Base-by-base conservation (phyloP, 2,797 vertebrate genomes). In the Falco cherrug region DNA sequence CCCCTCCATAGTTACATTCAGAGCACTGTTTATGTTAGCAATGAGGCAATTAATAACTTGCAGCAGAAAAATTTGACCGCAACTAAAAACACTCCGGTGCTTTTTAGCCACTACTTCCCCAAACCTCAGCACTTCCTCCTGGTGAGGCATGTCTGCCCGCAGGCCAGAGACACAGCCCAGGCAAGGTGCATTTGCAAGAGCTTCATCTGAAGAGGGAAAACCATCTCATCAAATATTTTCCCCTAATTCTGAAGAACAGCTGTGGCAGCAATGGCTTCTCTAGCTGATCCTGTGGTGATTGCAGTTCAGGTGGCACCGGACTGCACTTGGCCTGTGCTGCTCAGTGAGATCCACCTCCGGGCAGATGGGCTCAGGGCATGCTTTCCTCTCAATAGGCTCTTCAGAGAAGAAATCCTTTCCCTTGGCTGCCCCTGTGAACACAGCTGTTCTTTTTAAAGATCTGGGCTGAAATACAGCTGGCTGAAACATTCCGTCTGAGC, bases 71-170 rank as follows among this genome's bases (percentile, higher is more conserved):
- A 57, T 37, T 2, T 33, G 64, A 93, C 91, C 74, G 2, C 93
- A 92, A 76, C 60, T 0, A 26, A 76, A 85, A 96, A 29, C 60
- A 74, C 19, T 73, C 67, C 60, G 84, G 39, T 51, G 33, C 75
- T 59, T 9, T 84, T 68, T 71, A 88, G 57, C 69, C 4, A 2
- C 93, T 67, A 84, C 94, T 97, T 97, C 95, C 74, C 71, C 64
- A 94, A 82, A 90, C 6, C 16, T n/a, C n/a, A 60, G 80, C 51
- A 84, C 90, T 97, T 97, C 97, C 94, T 88, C 71, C 80, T 92
- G 48, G 13, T 26, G 53, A 45, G 71, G 22, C 51, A 14, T 8
- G 18, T 35, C 64, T 86, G 61, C 73, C 88, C 3, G 2, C 6
- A 51, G 51, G 43, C 43, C 56, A 65, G 43, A 56, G 51, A 39